These are phyloP conservation scores for Callospermophilus lateralis DNA, from an alignment of 2,113 vertebrate genomes.

Conservation along the genomic window DNA sequence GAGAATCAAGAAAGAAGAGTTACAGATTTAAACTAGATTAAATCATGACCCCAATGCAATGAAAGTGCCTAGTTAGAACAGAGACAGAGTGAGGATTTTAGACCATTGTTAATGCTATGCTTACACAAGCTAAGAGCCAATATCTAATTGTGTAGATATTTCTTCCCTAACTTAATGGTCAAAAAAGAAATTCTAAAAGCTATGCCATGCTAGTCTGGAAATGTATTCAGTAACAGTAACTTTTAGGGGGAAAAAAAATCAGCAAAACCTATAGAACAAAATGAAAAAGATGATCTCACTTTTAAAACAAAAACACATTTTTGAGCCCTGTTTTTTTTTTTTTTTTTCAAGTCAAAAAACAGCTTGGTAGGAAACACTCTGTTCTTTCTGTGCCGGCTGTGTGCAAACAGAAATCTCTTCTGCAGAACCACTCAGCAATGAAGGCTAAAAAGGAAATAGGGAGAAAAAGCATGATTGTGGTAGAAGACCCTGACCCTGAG, in stretches of 20 bases:
- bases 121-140: not conserved
- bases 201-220: not conserved
- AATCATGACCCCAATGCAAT: not conserved
- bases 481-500: slow-evolving; percentile 61
- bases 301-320: slow-evolving; percentile 41
- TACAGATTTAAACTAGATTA: not conserved
- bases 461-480: slow-evolving; percentile 13
- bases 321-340: slow-evolving; percentile 21
- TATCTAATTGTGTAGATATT: not conserved
- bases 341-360: slow-evolving; percentile 39
- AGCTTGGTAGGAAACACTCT: slow-evolving; percentile 6
- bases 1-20: not conserved
- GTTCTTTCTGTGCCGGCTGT: slow-evolving; percentile 3
- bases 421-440: slow-evolving; percentile 26
- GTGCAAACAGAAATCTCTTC: slow-evolving; percentile 65
- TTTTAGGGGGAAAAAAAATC: not conserved
- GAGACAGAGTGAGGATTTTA: not conserved
- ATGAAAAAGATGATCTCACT: not conserved
- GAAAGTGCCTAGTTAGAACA: not conserved
- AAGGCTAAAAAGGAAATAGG: slow-evolving; percentile 35
- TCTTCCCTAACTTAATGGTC: not conserved
- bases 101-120: not conserved
- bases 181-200: slow-evolving; percentile 18
- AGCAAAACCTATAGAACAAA: not conserved
- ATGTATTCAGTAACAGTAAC: not conserved